Base-by-base conservation (phyloP, 2,888 invertebrate species). In the Ectropis crepuscularia region DNA sequence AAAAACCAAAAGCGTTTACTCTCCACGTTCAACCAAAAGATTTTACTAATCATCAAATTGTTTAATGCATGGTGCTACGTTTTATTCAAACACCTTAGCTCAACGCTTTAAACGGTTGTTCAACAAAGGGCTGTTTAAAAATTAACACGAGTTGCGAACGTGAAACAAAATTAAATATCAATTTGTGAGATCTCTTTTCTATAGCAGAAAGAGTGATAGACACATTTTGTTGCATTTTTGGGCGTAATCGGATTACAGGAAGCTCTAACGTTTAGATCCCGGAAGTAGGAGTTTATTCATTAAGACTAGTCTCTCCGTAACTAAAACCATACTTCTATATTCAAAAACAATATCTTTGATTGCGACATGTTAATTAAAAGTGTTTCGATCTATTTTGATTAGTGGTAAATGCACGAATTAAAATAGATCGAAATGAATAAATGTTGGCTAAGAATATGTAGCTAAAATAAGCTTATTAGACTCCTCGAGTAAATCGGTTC, bases 181-280 rank as follows among this genome's bases (percentile, higher is more conserved):
- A 82, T 80, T 79, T 77, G 67, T 73, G 72, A 75, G 77, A 73
- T 77, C 81, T 77, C 81, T 81, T 75, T 73, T 74, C 61, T 63
- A 72, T 66, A 62, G 68, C 54, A 61, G 49, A 64, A 48, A 63
- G 67, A 74, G 71, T 72, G 80, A 75, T 77, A 72, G 74, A 75
- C 68, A 78, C 80, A 82, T 85, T 87, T 83, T 82, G 80, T 81
- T 79, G 75, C 76, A 76, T 53, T 28, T 48, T 49, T 12, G 16
- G 11, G 28, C 45, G 6, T 85, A 86, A 86, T 83, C 80, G 79
- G 82, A 87, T 87, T 86, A 86, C 79, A 74, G 71, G 70, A 75
- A 75, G 73, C 74, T 68, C 72, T 39, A 70, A 73, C 74, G 75
- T 75, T 74, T 72, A 69, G 68, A 70, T 28, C 28, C 39, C 41